Conservation (phyloP, 2,888 invertebrate species). For the Selenia dentaria region DNA sequence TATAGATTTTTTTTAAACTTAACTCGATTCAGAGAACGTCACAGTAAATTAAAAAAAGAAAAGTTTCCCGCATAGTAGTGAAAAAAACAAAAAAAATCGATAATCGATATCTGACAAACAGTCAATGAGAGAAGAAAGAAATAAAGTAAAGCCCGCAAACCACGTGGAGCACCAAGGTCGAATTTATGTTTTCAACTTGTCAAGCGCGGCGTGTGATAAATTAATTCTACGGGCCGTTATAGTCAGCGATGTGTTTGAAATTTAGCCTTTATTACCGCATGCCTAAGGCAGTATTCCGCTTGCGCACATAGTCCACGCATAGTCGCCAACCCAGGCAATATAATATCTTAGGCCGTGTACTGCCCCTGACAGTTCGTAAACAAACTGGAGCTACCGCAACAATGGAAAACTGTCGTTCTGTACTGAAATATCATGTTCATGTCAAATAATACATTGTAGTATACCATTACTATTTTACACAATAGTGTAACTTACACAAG, state of each 20-base stretch:
- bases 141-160: conserved; percentile 72
- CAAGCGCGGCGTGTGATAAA: conserved; percentile 85
- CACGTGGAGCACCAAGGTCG: conserved; percentile 84
- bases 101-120: no score
- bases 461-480: no score
- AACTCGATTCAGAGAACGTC: no score
- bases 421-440: conserved; percentile 37
- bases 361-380: conserved; percentile 86
- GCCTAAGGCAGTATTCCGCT: conserved; percentile 47
- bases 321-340: conserved; percentile 85
- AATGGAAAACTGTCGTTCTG: conserved; percentile 61
- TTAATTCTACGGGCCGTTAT: conserved; percentile 84
- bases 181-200: conserved; percentile 86
- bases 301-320: conserved; percentile 70
- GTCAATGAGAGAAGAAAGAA: no score
- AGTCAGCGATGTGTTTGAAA: conserved; percentile 39
- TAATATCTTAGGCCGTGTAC: conserved; percentile 85
- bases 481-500: no score
- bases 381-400: conserved; percentile 85
- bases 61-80: no score
- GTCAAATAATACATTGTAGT: conserved; percentile 31
- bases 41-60: no score
- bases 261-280: conserved; percentile 39
- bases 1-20: no score
- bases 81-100: no score